These are phyloP conservation scores for Hecatera dysodea DNA, from an alignment of 2,888 invertebrate species.

Conservation along the genomic window DNA sequence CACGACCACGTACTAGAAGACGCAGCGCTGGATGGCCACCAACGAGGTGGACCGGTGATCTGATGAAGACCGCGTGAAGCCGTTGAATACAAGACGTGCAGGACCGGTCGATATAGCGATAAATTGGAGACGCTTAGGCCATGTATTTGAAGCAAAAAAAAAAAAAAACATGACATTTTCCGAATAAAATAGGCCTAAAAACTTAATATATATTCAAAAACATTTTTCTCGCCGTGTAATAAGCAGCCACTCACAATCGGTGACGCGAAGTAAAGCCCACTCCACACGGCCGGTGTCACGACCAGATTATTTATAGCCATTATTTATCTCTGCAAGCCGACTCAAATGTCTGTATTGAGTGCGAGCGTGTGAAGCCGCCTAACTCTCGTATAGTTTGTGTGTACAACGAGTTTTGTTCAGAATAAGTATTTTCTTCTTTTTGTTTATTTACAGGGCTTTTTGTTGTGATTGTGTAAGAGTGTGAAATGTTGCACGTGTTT, in stretches of 20 bases:
- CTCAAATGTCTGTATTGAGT: slow-evolving; percentile 74
- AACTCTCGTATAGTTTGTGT: slow-evolving; percentile 51
- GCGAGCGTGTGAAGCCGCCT: slow-evolving; percentile 59
- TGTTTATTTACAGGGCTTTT: neutral
- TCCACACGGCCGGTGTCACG: slow-evolving; percentile 85
- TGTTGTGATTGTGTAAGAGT: neutral
- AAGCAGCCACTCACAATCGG: slow-evolving; percentile 65
- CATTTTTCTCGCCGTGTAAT: slow-evolving; percentile 71
- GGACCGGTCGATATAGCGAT: too few relatives aligned
- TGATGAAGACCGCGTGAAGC: too few relatives aligned
- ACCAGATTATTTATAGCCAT: slow-evolving; percentile 87
- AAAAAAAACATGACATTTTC: too few relatives aligned
- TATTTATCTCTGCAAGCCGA: slow-evolving; percentile 82
- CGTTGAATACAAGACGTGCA: too few relatives aligned
- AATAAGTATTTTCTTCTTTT: neutral
- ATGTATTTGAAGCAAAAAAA: too few relatives aligned
- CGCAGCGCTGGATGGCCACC: too few relatives aligned
- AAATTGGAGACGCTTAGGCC: too few relatives aligned
- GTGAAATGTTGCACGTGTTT: neutral
- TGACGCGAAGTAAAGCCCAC: slow-evolving; percentile 83
- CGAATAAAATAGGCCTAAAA: neutral
- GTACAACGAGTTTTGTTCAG: slow-evolving; percentile 34
- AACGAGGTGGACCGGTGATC: too few relatives aligned
- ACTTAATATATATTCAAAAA: neutral
- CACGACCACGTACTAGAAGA: too few relatives aligned